phyloP scores from a whole-genome alignment of 2,113 vertebrate genomes.

The Rhinoptilus africanus region DNA sequence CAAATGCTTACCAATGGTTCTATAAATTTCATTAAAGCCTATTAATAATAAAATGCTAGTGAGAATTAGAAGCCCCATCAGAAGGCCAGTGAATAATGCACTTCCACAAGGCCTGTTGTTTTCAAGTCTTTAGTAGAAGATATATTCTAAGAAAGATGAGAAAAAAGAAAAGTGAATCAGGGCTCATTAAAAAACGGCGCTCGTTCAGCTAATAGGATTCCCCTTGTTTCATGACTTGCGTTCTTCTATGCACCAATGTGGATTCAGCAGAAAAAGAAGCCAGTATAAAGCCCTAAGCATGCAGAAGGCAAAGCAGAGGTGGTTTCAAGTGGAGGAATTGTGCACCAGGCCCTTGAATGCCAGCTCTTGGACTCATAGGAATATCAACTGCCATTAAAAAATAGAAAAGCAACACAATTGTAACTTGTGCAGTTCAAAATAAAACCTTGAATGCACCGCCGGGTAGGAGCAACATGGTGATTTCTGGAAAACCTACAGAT shows the following conservation, averaged over 20 bases:
- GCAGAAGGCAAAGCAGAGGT: neutral
- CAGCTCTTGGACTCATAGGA: neutral
- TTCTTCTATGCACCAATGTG: neutral
- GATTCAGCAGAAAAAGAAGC: neutral
- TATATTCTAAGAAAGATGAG: neutral
- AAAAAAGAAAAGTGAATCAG: neutral
- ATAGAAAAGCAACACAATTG: neutral
- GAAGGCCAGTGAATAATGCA: neutral
- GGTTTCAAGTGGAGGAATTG: neutral
- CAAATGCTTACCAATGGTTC: neutral
- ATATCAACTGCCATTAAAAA: neutral
- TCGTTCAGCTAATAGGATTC: neutral
- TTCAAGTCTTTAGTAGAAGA: neutral
- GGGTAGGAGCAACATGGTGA: neutral
- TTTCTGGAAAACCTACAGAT: neutral
- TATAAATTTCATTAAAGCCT: neutral
- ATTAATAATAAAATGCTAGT: neutral
- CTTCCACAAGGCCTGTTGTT: neutral
- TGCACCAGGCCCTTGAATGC: neutral
- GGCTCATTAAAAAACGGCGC: neutral
- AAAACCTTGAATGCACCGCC: fast-evolving
- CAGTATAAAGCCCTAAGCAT: neutral
- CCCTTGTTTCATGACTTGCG: neutral
- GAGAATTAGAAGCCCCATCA: neutral
- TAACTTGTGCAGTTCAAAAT: neutral